Percentiles rank a stretch among this genome's conserved stretches.
Evolutionary conservation across 2,113 vertebrate genomes (phyloP).

Genomic region (Psettodes erumei): DNA sequence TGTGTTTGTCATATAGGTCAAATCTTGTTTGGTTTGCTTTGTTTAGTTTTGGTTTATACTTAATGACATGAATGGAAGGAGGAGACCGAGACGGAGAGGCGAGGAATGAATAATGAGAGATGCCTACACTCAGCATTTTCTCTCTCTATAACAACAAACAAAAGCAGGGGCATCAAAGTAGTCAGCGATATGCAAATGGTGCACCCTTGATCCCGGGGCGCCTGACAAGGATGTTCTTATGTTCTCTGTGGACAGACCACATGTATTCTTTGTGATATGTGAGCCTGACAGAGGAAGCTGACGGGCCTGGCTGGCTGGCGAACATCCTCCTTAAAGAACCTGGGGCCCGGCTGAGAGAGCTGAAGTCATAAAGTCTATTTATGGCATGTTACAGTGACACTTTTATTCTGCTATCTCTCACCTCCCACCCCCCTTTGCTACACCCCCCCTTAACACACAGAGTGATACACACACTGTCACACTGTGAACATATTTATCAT

Average conservation of each 20-base stretch:
- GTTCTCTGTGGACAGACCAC: constrained; percentile 35
- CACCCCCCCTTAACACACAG: constrained; percentile 21
- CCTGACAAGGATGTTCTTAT: constrained; percentile 53
- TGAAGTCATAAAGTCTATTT: constrained; percentile 71
- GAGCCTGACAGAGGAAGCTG: constrained; percentile 45
- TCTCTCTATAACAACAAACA: background rate
- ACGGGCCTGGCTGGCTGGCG: background rate
- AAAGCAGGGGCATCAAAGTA: constrained; percentile 26
- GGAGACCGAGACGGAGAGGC: background rate
- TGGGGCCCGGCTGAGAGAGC: constrained; percentile 15
- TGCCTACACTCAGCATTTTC: constrained; percentile 68
- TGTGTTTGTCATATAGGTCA: constrained; percentile 8
- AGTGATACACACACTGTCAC: constrained; percentile 43
- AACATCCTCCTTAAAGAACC: constrained; percentile 32
- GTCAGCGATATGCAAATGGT: constrained; percentile 72
- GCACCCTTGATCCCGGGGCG: constrained; percentile 22
- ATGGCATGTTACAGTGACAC: constrained; percentile 60
- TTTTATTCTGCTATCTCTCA: constrained; percentile 66
- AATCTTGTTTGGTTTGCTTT: constrained; percentile 29
- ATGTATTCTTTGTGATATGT: constrained; percentile 46
- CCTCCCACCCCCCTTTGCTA: constrained; percentile 28
- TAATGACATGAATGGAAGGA: constrained; percentile 30
- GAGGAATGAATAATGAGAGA: constrained; percentile 52
- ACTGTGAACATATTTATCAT: constrained; percentile 51
- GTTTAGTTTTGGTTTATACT: background rate